These are phyloP conservation scores for Schrankia costaestrigalis DNA, from an alignment of 2,888 invertebrate genomes.

Conservation along the genomic window DNA sequence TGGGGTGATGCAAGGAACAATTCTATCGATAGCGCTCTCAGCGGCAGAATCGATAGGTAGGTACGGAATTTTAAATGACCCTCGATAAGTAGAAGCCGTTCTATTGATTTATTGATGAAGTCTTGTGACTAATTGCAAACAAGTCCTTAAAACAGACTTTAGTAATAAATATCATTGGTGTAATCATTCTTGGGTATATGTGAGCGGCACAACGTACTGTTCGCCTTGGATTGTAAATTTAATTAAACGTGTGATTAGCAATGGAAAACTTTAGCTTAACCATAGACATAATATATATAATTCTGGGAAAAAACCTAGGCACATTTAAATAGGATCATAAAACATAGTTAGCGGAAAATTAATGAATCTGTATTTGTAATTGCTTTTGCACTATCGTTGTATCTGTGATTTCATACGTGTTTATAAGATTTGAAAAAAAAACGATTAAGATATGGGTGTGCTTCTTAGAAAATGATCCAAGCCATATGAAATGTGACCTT, in stretches of 20 bases:
- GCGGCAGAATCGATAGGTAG: conserved; percentile 85
- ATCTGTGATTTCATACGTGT: conserved; percentile 13
- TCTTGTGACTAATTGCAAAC: conserved; percentile 19
- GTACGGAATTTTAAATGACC: conserved; percentile 40
- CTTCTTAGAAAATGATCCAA: conserved; percentile 17
- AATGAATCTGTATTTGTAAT: conserved; percentile 38
- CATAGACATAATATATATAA: conserved; percentile 40
- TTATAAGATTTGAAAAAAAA: conserved; percentile 3
- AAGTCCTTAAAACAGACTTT: conserved; percentile 24
- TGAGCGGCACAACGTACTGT: conserved; percentile 43
- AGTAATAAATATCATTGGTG: conserved; percentile 31
- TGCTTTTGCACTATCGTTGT: conserved; percentile 27
- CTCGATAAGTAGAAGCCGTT: conserved; percentile 16
- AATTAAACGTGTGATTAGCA: conserved; percentile 67
- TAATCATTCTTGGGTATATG: conserved; percentile 31
- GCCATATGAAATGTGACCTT: conserved; percentile 16
- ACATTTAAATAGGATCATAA: conserved; percentile 27
- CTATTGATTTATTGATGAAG: conserved; percentile 11
- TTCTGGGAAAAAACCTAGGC: conserved; percentile 48
- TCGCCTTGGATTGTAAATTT: conserved; percentile 55
- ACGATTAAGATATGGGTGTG: conserved; percentile 12
- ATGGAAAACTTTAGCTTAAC: conserved; percentile 55
- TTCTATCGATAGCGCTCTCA: conserved; percentile 85
- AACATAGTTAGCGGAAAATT: conserved; percentile 31
- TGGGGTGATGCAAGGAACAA: conserved; percentile 85